Evolutionary conservation across 2,797 vertebrate genomes (phyloP), one percentile per base, ranked within the genome.

Genomic region (Antrozous pallidus): DNA sequence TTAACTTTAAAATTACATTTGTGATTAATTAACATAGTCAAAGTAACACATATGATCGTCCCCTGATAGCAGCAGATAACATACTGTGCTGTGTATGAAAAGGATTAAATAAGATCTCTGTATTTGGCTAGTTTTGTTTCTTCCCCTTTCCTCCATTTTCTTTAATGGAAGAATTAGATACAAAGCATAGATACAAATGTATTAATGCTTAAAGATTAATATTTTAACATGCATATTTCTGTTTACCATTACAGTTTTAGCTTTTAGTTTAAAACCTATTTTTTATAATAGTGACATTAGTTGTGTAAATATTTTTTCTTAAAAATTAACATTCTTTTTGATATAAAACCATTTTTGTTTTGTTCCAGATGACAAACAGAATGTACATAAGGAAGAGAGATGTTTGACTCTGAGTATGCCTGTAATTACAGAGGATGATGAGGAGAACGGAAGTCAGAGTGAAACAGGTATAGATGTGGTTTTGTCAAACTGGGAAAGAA

Each of bases 401-500:
- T 86, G 83, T 95, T 69, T 0, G 45, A 94, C 67, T 36, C 93
- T 97, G 0, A 98, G 97, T 77, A 98, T 98, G 98, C 98, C 98
- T 94, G 0, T 98, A 51, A 98, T 98, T 84, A 56, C 81, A 51
- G 98, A 98, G 88, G 97, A 97, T 24, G 97, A 98, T 1, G 96
- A 82, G 16, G 95, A 91, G 61, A 47, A 18, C 4, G 88, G 78
- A 70, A 47, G 67, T 82, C 93, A 71, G 0, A 95, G 87, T 71
- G 96, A 97, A 94, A 71, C 94, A 97, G 98, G 98, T 98, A 98
- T 12, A 33, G 0, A 0, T 93, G 79, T 74, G 92, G 85, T 86
- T 94, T 58, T 82, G 16, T 86, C 77, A 73, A 16, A 56, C 22
- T 38, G 28, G 5, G 3, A 63, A 54, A 40, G 54, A 14, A 81